Conservation (phyloP, 2,797 vertebrate species). For the Hoplostethus mediterraneus region DNA sequence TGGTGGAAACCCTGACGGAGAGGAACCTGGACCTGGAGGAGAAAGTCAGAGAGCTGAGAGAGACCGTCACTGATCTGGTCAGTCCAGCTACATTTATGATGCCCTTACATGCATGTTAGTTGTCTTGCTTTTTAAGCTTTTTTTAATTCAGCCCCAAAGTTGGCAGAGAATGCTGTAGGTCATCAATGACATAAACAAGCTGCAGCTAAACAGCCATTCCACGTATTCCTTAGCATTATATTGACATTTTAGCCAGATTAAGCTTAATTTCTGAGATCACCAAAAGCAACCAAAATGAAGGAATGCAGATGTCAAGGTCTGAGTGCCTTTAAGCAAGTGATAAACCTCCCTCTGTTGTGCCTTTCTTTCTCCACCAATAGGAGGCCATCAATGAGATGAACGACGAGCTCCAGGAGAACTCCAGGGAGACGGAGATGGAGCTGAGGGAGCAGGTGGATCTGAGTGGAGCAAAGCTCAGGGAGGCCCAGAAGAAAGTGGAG, state of each 20-base stretch:
- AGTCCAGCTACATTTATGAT: conserved; percentile 44
- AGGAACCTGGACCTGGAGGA: conserved; percentile 97
- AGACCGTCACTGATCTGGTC: conserved; percentile 95
- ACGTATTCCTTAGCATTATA: too few species aligned
- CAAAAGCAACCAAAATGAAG: too few species aligned
- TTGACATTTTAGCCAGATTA: too few species aligned
- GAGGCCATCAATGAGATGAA: conserved; percentile 99
- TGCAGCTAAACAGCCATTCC: too few species aligned
- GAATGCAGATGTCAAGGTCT: too few species aligned
- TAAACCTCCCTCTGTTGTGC: not conserved
- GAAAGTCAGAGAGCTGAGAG: conserved; percentile 95
- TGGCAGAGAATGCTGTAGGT: not conserved
- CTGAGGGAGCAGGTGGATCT: conserved; percentile 95
- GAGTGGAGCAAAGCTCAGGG: conserved; percentile 86
- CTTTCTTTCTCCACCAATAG: conserved; percentile 78
- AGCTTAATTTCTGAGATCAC: too few species aligned
- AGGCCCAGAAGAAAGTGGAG: conserved; percentile 94
- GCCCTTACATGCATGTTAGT: not conserved
- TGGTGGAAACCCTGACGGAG: conserved; percentile 97
- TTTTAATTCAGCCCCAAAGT: not conserved
- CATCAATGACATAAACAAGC: too few species aligned
- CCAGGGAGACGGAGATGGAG: conserved; percentile 96
- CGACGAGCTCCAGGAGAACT: conserved; percentile 97
- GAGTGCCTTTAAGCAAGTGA: too few species aligned
- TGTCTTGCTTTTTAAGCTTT: too few species aligned